These are phyloP conservation scores for Cydia amplana DNA, from an alignment of 1,140 invertebrate species.

Conservation along the genomic window DNA sequence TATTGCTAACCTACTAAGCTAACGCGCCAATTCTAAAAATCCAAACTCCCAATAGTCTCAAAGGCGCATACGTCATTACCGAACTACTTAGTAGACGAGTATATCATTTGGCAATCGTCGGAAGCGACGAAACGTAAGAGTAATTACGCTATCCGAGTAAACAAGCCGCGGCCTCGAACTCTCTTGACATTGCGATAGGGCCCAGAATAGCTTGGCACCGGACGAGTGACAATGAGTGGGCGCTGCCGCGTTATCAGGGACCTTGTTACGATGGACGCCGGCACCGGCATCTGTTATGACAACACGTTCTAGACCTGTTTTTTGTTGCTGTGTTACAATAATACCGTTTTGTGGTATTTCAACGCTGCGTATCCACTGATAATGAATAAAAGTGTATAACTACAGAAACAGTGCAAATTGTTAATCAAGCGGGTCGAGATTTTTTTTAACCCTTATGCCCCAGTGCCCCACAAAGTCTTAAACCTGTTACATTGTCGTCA, in stretches of 20 bases:
- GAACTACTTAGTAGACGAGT: background rate
- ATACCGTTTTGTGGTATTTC: background rate
- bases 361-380: background rate
- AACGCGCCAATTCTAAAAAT: background rate
- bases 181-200: conserved; percentile 46
- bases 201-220: conserved; percentile 44
- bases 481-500: no score
- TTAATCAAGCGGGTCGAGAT: no score
- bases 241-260: conserved; percentile 34
- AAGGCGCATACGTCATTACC: background rate
- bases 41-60: background rate
- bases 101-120: conserved; percentile 56
- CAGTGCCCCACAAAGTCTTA: no score
- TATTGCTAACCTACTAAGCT: conserved; percentile 1
- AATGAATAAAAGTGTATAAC: background rate
- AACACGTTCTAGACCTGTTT: conserved; percentile 22
- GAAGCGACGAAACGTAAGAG: conserved; percentile 48
- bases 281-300: conserved; percentile 23
- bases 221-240: conserved; percentile 22
- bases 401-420: background rate
- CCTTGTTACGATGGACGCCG: conserved; percentile 35
- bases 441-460: no score
- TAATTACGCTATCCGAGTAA: conserved; percentile 59
- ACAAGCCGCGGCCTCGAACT: conserved; percentile 58
- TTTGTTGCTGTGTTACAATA: conserved; percentile 15